phyloP scores from a whole-genome alignment of 1,140 invertebrate species.

The Drosophila arizonae region DNA sequence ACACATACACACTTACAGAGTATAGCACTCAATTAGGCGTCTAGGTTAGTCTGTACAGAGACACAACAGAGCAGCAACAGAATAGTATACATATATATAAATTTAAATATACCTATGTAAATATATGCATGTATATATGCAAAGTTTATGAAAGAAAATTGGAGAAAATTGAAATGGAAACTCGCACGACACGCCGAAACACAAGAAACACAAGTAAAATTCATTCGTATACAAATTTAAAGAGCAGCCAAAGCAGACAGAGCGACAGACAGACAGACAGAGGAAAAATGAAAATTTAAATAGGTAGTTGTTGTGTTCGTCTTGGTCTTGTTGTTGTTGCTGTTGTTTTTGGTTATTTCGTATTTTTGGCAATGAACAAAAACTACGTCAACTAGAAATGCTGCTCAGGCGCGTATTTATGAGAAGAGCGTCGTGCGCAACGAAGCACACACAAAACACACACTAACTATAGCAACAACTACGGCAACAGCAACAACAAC shows the following conservation, averaged over 20 bases:
- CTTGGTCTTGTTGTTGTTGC: neutral
- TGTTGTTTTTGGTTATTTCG: slow-evolving; percentile 20
- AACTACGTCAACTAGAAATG: slow-evolving; percentile 75
- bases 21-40: slow-evolving; percentile 70
- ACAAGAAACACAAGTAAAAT: slow-evolving; percentile 18
- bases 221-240: slow-evolving; percentile 7
- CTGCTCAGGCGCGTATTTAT: slow-evolving; percentile 52
- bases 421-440: slow-evolving; percentile 79
- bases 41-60: slow-evolving; percentile 47
- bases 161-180: slow-evolving; percentile 75
- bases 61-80: slow-evolving; percentile 19
- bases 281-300: too few species aligned
- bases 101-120: too few species aligned
- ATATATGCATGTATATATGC: slow-evolving; percentile 17
- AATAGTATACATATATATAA: neutral
- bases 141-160: slow-evolving; percentile 79
- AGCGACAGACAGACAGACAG: slow-evolving; percentile 3
- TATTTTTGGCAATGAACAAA: slow-evolving; percentile 81
- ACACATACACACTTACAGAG: neutral
- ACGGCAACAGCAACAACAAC: slow-evolving; percentile 22
- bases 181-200: slow-evolving; percentile 60
- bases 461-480: slow-evolving; percentile 1
- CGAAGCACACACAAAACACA: slow-evolving; percentile 37
- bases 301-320: neutral
- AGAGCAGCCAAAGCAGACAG: slow-evolving; percentile 31